A percentile compares a stretch with the other conserved stretches of the same genome.
Evolutionary conservation across 1,140 invertebrate species (phyloP).

Genomic region (Microplitis mediator): DNA sequence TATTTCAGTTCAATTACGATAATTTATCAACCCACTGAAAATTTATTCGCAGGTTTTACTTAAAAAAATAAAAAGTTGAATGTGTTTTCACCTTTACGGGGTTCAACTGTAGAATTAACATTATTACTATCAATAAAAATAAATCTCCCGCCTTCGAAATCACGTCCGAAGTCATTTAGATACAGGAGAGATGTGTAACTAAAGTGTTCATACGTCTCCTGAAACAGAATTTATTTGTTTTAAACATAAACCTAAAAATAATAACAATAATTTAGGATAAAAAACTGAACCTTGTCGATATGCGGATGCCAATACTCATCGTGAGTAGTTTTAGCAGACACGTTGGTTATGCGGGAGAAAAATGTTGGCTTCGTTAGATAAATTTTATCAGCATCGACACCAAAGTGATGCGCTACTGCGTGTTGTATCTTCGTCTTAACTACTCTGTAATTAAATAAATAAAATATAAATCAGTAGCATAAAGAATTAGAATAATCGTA

Average conservation of each 20-base stretch:
- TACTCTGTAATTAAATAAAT: conserved; percentile 46
- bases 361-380: conserved; percentile 85
- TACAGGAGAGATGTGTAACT: conserved; percentile 86
- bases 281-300: conserved; percentile 75
- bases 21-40: too few species aligned
- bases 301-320: conserved; percentile 90
- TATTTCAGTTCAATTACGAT: conserved; percentile 14
- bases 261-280: conserved; percentile 10
- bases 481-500: conserved; percentile 16
- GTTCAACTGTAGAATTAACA: conserved; percentile 76
- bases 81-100: conserved; percentile 66
- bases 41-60: neutral
- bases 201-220: conserved; percentile 84
- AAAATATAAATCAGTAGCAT: neutral
- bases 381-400: conserved; percentile 68
- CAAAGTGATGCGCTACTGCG: conserved; percentile 78
- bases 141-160: conserved; percentile 84
- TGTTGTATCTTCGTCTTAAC: conserved; percentile 81
- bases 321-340: conserved; percentile 72
- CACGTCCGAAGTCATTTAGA: conserved; percentile 73
- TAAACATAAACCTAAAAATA: too few species aligned
- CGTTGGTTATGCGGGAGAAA: conserved; percentile 78
- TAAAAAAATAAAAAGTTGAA: conserved; percentile 16
- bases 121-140: conserved; percentile 77
- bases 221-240: conserved; percentile 43